Conservation (phyloP, 1,140 invertebrate genomes). For the Drosophila willistoni region DNA sequence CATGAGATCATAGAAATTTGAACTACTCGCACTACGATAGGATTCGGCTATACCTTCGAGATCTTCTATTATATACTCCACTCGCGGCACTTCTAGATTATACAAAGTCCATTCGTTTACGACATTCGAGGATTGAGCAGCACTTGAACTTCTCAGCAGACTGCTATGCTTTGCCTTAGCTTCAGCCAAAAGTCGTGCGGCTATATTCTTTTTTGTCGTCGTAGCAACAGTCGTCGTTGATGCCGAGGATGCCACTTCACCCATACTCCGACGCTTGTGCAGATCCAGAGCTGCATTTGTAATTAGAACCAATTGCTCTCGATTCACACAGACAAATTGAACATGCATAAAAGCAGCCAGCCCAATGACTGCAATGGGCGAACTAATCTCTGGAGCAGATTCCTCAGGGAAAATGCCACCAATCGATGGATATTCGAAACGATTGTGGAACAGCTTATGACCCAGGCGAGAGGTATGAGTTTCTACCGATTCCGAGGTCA, state of each 20-base stretch:
- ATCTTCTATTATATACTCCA: conserved; percentile 87
- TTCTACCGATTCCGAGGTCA: conserved; percentile 91
- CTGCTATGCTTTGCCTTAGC: conserved; percentile 77
- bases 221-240: conserved; percentile 49
- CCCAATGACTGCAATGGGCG: conserved; percentile 89
- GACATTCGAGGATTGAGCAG: conserved; percentile 45
- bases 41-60: conserved; percentile 87
- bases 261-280: conserved; percentile 71
- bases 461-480: conserved; percentile 89
- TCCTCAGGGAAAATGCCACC: conserved; percentile 77
- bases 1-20: conserved; percentile 79
- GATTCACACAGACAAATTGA: conserved; percentile 86
- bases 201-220: conserved; percentile 69
- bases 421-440: conserved; percentile 77
- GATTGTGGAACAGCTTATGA: conserved; percentile 84
- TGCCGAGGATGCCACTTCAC: conserved; percentile 44
- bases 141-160: conserved; percentile 65
- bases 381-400: conserved; percentile 85
- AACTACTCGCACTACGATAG: conserved; percentile 86
- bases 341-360: conserved; percentile 89
- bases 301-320: conserved; percentile 87
- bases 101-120: conserved; percentile 88
- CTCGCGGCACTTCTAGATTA: conserved; percentile 86
- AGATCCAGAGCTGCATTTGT: conserved; percentile 60
- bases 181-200: conserved; percentile 70